These are phyloP conservation scores for Antrozous pallidus DNA, from an alignment of 2,797 vertebrate species.

Conservation along the genomic window DNA sequence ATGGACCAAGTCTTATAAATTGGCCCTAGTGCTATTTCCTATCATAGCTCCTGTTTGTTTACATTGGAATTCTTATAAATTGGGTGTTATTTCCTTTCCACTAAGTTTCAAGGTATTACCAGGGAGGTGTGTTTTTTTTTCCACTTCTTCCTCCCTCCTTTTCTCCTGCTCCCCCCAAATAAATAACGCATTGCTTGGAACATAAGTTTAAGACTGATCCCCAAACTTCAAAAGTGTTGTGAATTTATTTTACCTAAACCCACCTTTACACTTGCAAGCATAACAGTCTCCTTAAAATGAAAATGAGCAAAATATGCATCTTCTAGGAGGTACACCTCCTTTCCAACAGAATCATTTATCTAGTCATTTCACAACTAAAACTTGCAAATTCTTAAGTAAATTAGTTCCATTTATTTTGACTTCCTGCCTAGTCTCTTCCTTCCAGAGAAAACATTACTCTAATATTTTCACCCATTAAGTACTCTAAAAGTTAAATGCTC, in stretches of 20 bases:
- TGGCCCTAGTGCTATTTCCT: constrained; percentile 60
- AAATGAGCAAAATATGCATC: constrained; percentile 52
- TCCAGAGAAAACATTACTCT: constrained; percentile 71
- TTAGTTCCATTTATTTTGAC: constrained; percentile 66
- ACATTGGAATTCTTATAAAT: constrained; percentile 71
- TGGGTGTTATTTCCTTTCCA: constrained; percentile 76
- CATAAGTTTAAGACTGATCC: constrained; percentile 33
- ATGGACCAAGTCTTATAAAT: constrained; percentile 61
- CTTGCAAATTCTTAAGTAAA: constrained; percentile 72
- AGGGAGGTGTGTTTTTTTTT: constrained; percentile 61
- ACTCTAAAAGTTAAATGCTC: constrained; percentile 63
- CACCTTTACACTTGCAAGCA: not conserved
- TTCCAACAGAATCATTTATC: constrained; percentile 53
- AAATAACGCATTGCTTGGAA: constrained; percentile 56
- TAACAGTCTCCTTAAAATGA: constrained; percentile 26
- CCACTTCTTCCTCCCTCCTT: constrained; percentile 24
- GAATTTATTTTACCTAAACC: constrained; percentile 43
- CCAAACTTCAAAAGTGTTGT: constrained; percentile 31
- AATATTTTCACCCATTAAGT: constrained; percentile 70
- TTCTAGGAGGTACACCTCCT: not conserved
- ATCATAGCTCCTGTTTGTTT: constrained; percentile 75
- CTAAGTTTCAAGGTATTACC: constrained; percentile 72
- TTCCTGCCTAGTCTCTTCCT: constrained; percentile 60
- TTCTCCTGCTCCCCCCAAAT: constrained; percentile 46
- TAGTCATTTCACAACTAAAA: constrained; percentile 55